Evolutionary conservation across 64 coral and sea anemone genomes (phyloP), one percentile per base, ranked within the genome.

Genomic region (Hydrozoanthus tunicans): DNA sequence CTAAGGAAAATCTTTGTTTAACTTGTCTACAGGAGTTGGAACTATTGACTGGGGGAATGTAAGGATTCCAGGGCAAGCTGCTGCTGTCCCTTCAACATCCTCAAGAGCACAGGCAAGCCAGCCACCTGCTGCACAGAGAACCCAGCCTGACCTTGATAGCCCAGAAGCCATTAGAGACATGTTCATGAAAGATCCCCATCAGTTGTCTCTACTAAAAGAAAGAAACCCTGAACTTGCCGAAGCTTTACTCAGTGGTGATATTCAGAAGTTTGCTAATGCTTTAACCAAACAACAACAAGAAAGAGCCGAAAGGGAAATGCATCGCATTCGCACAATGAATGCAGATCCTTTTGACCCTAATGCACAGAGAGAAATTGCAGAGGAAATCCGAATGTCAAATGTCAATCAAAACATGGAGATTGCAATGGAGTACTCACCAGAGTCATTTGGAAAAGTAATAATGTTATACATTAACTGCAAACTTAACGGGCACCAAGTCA

Each of bases 391-490:
- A 5, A 95, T 93, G 91, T 85, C 89, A 13, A 99, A 99, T 92
- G 90, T 99, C 43, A 99, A 99, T 81, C 89, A 95, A 64, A 99
- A 99, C 85, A 99, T 99, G 97, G 97, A 99, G 56, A 95, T 92
- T 63, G 97, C 97, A 5, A 99, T 99, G 97, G 97, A 99, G 9
- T 96, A 96, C 59, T 96, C 97, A 62, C 97, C 97, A 25, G 97
- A 99, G 58, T 99, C 97, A 7, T 99, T 99, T 94, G 97, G 94
- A 53, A 93, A 96, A 69, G 97, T 99, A 4, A 92, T 93, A 76
- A 99, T 99, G 97, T 62, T 99, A 64, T 99, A 99, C 61, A 99
- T 99, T 59, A 99, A 99, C 70, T 95, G 94, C 80, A 93, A 91
- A 70, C 89, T 99, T 13, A 93, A 99, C 86, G 97, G 97, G 10